Evolutionary conservation across 2,113 vertebrate species (phyloP), one percentile per base, ranked within the genome.

Genomic region (Bubo scandiacus): DNA sequence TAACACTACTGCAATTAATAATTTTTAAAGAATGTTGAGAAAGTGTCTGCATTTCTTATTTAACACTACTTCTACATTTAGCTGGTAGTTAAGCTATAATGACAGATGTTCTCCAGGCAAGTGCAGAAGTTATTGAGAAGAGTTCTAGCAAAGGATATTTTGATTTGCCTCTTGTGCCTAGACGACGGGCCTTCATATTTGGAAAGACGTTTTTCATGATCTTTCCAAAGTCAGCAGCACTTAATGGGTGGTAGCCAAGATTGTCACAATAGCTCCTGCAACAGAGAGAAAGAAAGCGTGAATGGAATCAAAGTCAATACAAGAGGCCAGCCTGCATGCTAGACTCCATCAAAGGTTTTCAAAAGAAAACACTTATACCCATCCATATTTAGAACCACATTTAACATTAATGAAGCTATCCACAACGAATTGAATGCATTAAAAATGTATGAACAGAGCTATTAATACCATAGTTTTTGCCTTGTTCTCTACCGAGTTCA

Each of bases 151-250:
- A 99, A 99, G 99, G 99, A 99, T 99, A 99, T 99, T 99, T 99
- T 78, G 99, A 99, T 99, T 99, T 99, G 97, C 99, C 99, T 98
- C 99, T 99, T 97, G 99, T 99, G 98, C 99, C 99, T 88, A 99
- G 99, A 92, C 99, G 99, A 91, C 99, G 99, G 30, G 99, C 99
- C 98, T 99, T 99, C 99, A 99, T 99, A 97, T 99, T 99, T 59
- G 99, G 99, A 98, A 99, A 99, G 94, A 99, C 99, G 32, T 99
- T 99, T 98, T 99, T 99, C 99, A 99, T 99, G 96, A 99, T 99
- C 98, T 99, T 99, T 87, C 99, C 99, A 92, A 99, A 99, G 97
- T 99, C 99, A 83, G 99, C 99, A 90, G 99, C 99, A 97, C 99
- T 99, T 97, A 99, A 98, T 47, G 99, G 99, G 88, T 99, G 99